A percentile compares a stretch with the other conserved stretches of the same genome.
Conservation (phyloP, 2,888 invertebrate species). For the Lingula anatina region DNA sequence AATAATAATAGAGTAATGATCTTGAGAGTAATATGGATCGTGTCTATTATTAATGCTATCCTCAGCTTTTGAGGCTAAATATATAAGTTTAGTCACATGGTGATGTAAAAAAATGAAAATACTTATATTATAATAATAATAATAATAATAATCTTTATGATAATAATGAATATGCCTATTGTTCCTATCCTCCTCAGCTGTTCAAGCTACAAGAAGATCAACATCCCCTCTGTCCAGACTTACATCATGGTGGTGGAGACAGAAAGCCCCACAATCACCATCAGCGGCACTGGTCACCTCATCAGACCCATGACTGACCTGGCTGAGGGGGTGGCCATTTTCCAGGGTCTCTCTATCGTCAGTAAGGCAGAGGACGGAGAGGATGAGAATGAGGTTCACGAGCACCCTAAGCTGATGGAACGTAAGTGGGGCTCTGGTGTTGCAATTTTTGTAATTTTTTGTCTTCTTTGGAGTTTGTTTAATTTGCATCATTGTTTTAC, state of each 20-base stretch:
- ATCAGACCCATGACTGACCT: constrained; percentile 83
- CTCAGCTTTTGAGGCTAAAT: too few species aligned
- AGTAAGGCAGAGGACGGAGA: constrained; percentile 28
- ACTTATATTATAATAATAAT: too few species aligned
- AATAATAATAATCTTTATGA: too few species aligned
- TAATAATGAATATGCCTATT: background rate
- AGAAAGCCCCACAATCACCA: constrained; percentile 76
- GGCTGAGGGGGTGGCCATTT: constrained; percentile 78
- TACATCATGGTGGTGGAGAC: constrained; percentile 84
- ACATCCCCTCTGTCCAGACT: constrained; percentile 72
- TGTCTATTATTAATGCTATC: too few species aligned
- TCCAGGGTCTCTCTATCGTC: constrained; percentile 75
- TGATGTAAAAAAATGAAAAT: too few species aligned
- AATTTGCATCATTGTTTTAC: background rate
- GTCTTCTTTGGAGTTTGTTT: background rate
- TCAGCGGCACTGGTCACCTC: constrained; percentile 73
- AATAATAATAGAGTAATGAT: too few species aligned
- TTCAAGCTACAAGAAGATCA: constrained; percentile 68
- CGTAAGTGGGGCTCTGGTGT: too few species aligned
- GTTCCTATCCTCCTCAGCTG: constrained; percentile 57
- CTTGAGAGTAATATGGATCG: too few species aligned
- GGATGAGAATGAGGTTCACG: constrained; percentile 11
- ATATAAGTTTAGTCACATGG: too few species aligned
- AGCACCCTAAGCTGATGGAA: too few species aligned
- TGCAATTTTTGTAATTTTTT: too few species aligned